These are phyloP conservation scores for Hirtodrosophila cameraria DNA, from an alignment of 2,888 invertebrate species.

Conservation along the genomic window DNA sequence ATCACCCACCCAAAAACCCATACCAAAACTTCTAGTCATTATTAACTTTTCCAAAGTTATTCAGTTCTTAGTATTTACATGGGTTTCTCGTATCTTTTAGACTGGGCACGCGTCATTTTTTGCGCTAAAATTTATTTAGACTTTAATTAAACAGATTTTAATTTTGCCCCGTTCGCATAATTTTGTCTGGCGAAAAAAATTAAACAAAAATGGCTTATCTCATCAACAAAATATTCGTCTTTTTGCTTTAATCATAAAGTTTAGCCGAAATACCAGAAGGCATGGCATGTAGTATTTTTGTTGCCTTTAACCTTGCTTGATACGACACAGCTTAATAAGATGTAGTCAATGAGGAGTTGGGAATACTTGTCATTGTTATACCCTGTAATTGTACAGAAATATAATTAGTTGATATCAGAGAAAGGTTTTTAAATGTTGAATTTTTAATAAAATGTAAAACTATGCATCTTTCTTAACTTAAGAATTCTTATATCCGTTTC, in stretches of 20 bases:
- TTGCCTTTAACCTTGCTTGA: constrained; percentile 45
- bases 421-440: no score
- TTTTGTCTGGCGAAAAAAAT: constrained; percentile 19
- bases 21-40: constrained; percentile 11
- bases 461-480: no score
- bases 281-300: constrained; percentile 41
- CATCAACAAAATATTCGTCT: constrained; percentile 58
- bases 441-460: no score
- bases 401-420: no score
- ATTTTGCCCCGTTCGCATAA: constrained; percentile 19
- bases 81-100: not conserved
- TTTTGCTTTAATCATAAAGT: constrained; percentile 37
- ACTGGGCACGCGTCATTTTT: constrained; percentile 6
- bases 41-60: not conserved
- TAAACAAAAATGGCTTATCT: constrained; percentile 67
- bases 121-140: not conserved
- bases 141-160: constrained; percentile 50
- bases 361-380: not conserved
- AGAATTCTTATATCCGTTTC: no score
- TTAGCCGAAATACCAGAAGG: constrained; percentile 32
- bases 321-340: constrained; percentile 27
- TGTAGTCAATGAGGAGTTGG: constrained; percentile 4
- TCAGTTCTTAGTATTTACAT: constrained; percentile 6
- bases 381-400: constrained; percentile 9
- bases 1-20: constrained; percentile 42